phyloP scores from a whole-genome alignment of 1,140 invertebrate genomes.

The Philopotamus ludificatus region DNA sequence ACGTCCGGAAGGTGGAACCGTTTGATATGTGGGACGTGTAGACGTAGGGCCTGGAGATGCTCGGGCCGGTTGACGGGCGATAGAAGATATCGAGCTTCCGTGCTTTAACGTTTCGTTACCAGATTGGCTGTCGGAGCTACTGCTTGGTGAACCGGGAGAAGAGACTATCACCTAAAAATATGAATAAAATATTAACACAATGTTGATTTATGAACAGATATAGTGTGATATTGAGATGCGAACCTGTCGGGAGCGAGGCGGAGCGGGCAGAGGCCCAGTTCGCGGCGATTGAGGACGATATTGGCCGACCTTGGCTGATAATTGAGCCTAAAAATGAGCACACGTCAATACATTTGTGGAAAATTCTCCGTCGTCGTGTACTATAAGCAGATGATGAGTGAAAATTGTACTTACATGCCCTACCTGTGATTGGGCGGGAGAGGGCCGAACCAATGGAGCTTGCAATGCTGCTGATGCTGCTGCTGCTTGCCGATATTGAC shows the following conservation, averaged over 20 bases:
- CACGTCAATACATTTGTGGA: background rate
- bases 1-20: slow-evolving; percentile 43
- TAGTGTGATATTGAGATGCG: background rate
- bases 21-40: slow-evolving; percentile 48
- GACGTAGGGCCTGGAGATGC: slow-evolving; percentile 43
- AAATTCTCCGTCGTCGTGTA: background rate
- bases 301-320: slow-evolving; percentile 63
- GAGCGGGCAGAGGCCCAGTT: slow-evolving; percentile 53
- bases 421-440: slow-evolving; percentile 70
- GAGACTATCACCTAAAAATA: slow-evolving; percentile 66
- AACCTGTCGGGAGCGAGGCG: slow-evolving; percentile 55
- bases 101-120: slow-evolving; percentile 68
- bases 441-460: slow-evolving; percentile 64
- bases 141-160: slow-evolving; percentile 73
- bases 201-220: background rate
- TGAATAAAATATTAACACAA: too few relatives aligned
- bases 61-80: slow-evolving; percentile 50
- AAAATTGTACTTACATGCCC: slow-evolving; percentile 57
- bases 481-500: slow-evolving; percentile 64
- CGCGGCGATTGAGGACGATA: slow-evolving; percentile 65
- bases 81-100: slow-evolving; percentile 54
- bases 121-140: slow-evolving; percentile 63
- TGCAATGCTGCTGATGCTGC: slow-evolving; percentile 63
- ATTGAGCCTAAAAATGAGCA: slow-evolving; percentile 56
- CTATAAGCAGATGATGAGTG: background rate